Evolutionary conservation across 2,888 invertebrate species (phyloP).

Genomic region (Chromoteleia sp.): DNA sequence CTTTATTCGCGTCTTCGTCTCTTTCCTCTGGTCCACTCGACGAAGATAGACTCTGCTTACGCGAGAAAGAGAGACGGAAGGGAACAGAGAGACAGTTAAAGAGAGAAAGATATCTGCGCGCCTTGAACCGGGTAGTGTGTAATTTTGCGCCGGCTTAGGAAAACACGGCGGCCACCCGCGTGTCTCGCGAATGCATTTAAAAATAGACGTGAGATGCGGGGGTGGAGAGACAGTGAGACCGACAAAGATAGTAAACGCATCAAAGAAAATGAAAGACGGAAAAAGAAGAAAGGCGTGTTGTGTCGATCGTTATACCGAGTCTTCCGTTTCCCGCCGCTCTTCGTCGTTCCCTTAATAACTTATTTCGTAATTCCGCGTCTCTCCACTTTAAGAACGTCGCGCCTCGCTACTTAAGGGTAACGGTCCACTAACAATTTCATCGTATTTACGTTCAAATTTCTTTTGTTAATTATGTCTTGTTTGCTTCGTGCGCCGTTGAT

Average conservation of each 20-base stretch:
- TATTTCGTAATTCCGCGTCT: slow-evolving; percentile 63
- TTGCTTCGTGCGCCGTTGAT: not conserved
- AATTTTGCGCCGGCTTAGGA: slow-evolving; percentile 85
- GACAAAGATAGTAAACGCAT: slow-evolving; percentile 50
- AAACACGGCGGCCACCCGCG: slow-evolving; percentile 85
- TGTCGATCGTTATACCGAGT: slow-evolving; percentile 63
- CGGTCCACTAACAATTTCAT: slow-evolving; percentile 36
- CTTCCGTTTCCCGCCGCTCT: slow-evolving; percentile 60
- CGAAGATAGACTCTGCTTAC: slow-evolving; percentile 49
- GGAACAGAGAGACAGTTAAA: slow-evolving; percentile 36
- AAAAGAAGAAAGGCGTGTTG: slow-evolving; percentile 55
- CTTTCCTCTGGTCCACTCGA: slow-evolving; percentile 61
- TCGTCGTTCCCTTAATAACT: slow-evolving; percentile 65
- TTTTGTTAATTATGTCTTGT: slow-evolving; percentile 1
- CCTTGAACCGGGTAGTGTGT: slow-evolving; percentile 81
- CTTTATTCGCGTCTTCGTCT: slow-evolving; percentile 57
- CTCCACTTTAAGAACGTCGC: slow-evolving; percentile 57
- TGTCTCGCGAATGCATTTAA: slow-evolving; percentile 83
- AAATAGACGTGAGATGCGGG: slow-evolving; percentile 80
- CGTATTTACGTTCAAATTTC: slow-evolving; percentile 29
- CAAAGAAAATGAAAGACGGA: slow-evolving; percentile 50
- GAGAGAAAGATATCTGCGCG: slow-evolving; percentile 72
- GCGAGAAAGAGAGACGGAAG: slow-evolving; percentile 35
- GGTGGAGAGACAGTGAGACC: slow-evolving; percentile 62
- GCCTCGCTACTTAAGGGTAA: slow-evolving; percentile 47